Percentiles rank a stretch among this genome's conserved stretches.
These are phyloP conservation scores for Cheilosia pagana DNA, from an alignment of 2,888 invertebrate genomes.

Conservation along the genomic window DNA sequence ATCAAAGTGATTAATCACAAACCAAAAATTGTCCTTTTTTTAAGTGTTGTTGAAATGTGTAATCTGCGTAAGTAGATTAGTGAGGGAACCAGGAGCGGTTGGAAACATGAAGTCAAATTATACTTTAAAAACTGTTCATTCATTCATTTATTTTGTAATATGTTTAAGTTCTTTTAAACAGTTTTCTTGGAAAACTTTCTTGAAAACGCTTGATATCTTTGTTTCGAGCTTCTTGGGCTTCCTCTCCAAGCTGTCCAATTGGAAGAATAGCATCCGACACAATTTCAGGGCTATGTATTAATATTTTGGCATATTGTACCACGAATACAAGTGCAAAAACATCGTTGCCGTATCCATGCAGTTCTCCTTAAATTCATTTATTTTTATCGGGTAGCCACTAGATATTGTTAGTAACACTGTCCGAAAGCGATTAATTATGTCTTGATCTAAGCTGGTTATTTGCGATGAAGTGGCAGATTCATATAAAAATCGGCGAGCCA, in stretches of 20 bases:
- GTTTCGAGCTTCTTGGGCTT: not conserved
- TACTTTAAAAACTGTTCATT: too few species aligned
- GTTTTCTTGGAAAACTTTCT: not conserved
- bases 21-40: not conserved
- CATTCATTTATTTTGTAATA: too few species aligned
- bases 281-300: not conserved
- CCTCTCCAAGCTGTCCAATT: slow-evolving; percentile 1
- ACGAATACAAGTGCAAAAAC: not conserved
- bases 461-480: not conserved
- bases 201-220: not conserved
- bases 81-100: too few species aligned
- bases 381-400: not conserved
- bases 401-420: slow-evolving; percentile 1
- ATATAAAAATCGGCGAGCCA: not conserved
- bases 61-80: too few species aligned
- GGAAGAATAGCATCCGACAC: not conserved
- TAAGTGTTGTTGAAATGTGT: not conserved
- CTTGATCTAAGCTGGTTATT: not conserved
- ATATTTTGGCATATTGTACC: not conserved
- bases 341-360: not conserved
- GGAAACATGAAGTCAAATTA: too few species aligned
- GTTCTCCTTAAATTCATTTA: not conserved
- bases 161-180: too few species aligned
- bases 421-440: not conserved
- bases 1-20: not conserved